Evolutionary conservation across 2,797 vertebrate species (phyloP).

Genomic region (Megalops cyprinoides): DNA sequence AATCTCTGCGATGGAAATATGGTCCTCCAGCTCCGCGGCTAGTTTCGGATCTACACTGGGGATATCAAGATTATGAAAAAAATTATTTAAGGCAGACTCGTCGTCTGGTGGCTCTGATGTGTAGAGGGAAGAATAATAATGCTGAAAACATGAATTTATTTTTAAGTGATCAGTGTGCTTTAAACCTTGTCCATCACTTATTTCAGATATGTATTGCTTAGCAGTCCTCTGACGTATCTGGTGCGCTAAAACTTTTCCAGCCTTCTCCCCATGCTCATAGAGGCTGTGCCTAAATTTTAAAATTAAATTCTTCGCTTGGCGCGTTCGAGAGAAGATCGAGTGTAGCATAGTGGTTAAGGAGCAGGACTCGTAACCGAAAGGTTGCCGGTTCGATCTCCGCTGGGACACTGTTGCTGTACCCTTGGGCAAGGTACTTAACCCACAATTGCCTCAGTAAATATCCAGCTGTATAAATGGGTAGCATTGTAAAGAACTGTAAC

Average conservation of each 20-base stretch:
- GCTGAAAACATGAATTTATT: neutral
- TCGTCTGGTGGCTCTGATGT: neutral
- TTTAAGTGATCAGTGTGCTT: neutral
- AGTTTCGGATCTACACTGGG: too few species aligned
- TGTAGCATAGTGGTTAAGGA: too few species aligned
- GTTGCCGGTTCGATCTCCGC: too few species aligned
- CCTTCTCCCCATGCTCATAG: neutral
- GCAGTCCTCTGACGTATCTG: neutral
- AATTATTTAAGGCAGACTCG: neutral
- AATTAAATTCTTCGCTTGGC: neutral
- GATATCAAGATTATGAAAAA: neutral
- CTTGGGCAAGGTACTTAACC: too few species aligned
- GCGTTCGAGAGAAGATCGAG: neutral
- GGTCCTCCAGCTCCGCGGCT: too few species aligned
- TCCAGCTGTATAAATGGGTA: too few species aligned
- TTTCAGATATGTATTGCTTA: neutral
- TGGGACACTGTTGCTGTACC: too few species aligned
- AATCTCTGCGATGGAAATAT: too few species aligned
- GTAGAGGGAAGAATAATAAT: neutral
- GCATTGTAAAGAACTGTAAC: too few species aligned
- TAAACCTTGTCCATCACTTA: neutral
- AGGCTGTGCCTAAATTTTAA: neutral
- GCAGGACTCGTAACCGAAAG: too few species aligned
- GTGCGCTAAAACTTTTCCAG: too few species aligned
- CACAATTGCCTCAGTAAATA: too few species aligned